These are phyloP conservation scores for Orchestia grillus DNA, from an alignment of 1,140 invertebrate species.

Conservation along the genomic window DNA sequence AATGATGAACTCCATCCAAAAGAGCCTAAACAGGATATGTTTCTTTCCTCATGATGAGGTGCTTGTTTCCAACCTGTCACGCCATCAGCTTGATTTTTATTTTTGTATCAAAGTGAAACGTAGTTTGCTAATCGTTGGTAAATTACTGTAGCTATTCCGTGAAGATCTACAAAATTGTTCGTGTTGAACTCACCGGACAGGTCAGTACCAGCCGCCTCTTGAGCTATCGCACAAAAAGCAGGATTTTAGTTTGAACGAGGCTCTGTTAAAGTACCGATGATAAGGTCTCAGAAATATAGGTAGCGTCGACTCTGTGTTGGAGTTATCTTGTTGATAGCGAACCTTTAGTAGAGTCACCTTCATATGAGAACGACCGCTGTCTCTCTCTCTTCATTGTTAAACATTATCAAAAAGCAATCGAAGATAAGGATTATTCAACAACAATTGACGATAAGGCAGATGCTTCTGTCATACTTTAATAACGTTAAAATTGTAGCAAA, in stretches of 20 bases:
- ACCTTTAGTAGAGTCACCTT: constrained; percentile 28
- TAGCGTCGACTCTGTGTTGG: constrained; percentile 16
- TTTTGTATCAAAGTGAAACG: too few relatives aligned
- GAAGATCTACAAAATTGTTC: not conserved
- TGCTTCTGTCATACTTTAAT: constrained; percentile 53
- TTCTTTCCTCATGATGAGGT: too few relatives aligned
- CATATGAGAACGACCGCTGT: constrained; percentile 38
- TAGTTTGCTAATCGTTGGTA: not conserved
- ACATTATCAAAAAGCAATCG: constrained; percentile 54
- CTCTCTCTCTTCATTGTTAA: constrained; percentile 50
- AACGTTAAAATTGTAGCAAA: constrained; percentile 41
- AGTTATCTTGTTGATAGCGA: constrained; percentile 34
- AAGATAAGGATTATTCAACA: constrained; percentile 56
- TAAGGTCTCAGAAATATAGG: constrained; percentile 48
- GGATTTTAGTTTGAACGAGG: constrained; percentile 52
- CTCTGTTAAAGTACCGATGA: constrained; percentile 52
- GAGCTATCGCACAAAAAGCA: not conserved
- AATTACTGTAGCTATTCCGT: not conserved
- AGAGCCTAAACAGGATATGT: too few relatives aligned
- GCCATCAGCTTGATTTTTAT: too few relatives aligned
- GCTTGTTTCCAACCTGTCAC: too few relatives aligned
- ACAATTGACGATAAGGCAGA: constrained; percentile 48
- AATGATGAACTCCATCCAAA: too few relatives aligned
- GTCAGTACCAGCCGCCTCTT: not conserved
- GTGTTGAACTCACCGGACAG: not conserved